Evolutionary conservation across 2,797 vertebrate genomes (phyloP), one percentile per base, ranked within the genome.

Genomic region (Chaetodon trifasciatus): DNA sequence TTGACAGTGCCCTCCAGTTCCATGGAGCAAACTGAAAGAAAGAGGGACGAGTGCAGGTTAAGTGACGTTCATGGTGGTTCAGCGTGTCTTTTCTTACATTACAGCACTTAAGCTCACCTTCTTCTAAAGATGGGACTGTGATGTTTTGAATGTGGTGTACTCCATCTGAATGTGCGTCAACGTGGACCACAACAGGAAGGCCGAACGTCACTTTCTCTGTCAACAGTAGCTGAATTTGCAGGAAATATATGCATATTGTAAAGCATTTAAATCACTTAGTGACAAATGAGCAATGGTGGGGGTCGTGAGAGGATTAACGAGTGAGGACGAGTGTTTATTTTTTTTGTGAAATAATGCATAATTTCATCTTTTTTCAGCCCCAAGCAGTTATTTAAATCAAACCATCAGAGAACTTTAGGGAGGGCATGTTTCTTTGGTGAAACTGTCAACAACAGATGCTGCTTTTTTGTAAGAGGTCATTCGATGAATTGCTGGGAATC

Each of bases 171-270:
- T 68, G n/a, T 58, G 78, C 44, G 2, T 47, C 42, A 23, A 93
- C 82, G 0, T 1, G 19, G 28, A 95, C 91, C 24, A 76, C 40
- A 23, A 94, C 68, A 2, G 13, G 37, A 82, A 16, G 73, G 56
- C 93, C 93, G 9, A 93, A 94, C 16, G 1, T 9, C 72, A 49
- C 58, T 63, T 82, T 70, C 60, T 84, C 80, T 15, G 82, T 92
- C 75, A 95, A 52, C 53, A 89, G 70, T 78, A 95, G 87, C 94
- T 92, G 89, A 56, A 82, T 80, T 86, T 85, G 37, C 6, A 62
- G 39, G 37, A 79, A 63, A 87, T 8, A 67, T 37, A 13, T 50
- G 50, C 19, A 62, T 7, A 5, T 16, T 47, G 19, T 52, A 9
- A 60, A 47, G 16, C 35, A 24, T 50, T n/a, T 32, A 2, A 63